Conservation (phyloP, 2,797 vertebrate species). For the Denticeps clupeoides region DNA sequence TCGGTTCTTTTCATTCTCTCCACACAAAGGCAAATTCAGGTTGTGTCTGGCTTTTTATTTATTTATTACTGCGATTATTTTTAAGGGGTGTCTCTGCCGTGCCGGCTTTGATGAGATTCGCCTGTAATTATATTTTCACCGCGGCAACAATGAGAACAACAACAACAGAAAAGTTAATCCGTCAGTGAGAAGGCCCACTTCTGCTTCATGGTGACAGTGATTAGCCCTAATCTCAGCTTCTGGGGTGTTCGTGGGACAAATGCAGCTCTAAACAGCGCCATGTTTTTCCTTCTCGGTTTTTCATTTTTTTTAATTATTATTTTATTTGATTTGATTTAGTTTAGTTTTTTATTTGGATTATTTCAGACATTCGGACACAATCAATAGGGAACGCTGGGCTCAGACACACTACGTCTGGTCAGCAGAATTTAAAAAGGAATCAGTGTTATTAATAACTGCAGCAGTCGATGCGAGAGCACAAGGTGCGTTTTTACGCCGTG, state of each 20-base stretch:
- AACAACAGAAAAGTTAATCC: constrained; percentile 67
- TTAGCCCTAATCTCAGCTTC: constrained; percentile 64
- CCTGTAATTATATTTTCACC: constrained; percentile 66
- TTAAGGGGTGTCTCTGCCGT: constrained; percentile 51
- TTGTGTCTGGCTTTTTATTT: constrained; percentile 16
- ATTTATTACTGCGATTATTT: neutral
- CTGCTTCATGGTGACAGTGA: constrained; percentile 67
- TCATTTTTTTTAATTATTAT: constrained; percentile 7
- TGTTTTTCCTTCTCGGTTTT: constrained; percentile 43
- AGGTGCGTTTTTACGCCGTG: too few species aligned
- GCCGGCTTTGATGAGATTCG: constrained; percentile 68
- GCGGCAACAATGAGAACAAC: constrained; percentile 65
- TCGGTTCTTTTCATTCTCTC: too few species aligned
- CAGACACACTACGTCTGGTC: neutral
- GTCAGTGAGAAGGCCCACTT: constrained; percentile 62
- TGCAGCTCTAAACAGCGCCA: constrained; percentile 50
- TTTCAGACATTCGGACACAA: constrained; percentile 3
- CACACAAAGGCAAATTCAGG: constrained; percentile 22
- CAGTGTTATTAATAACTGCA: too few species aligned
- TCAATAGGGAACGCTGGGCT: constrained; percentile 10
- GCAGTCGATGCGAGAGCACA: too few species aligned
- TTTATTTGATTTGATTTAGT: constrained; percentile 10
- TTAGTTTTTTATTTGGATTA: constrained; percentile 13
- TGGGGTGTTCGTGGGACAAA: constrained; percentile 59
- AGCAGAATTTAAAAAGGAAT: constrained; percentile 7